Percentiles rank a stretch among this genome's conserved stretches.
phyloP scores from a whole-genome alignment of 2,113 vertebrate species.

The Centropus bengalensis region DNA sequence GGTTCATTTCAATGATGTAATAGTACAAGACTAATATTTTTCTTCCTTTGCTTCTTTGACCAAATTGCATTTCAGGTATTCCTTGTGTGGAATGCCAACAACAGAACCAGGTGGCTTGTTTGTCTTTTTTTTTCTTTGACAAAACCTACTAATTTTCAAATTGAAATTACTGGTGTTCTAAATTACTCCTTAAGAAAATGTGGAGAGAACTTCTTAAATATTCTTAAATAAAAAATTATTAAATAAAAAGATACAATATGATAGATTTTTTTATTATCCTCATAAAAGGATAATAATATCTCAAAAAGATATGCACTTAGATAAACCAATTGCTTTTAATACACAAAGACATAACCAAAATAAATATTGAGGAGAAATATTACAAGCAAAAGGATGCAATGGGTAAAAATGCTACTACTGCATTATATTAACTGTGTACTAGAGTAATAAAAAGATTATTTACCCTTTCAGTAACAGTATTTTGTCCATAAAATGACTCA shows the following conservation, averaged over 20 bases:
- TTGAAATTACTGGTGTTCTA: background rate
- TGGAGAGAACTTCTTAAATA: background rate
- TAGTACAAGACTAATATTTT: background rate
- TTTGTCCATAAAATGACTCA: background rate
- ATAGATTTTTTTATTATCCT: background rate
- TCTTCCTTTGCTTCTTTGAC: background rate
- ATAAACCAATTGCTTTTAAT: background rate
- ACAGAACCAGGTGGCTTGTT: background rate
- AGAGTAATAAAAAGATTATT: background rate
- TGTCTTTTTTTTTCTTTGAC: background rate
- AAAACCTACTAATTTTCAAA: background rate
- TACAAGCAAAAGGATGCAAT: background rate
- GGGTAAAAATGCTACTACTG: background rate
- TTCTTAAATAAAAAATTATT: no score
- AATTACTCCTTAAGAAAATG: background rate
- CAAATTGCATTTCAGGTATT: background rate
- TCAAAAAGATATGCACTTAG: background rate
- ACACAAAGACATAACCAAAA: background rate
- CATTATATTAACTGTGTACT: background rate
- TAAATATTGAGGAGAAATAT: background rate
- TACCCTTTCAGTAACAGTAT: background rate
- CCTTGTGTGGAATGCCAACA: background rate
- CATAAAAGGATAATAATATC: background rate
- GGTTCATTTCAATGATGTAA: background rate
- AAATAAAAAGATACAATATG: background rate